These are phyloP conservation scores for Zonitis immaculata DNA, from an alignment of 2,888 invertebrate species.

Conservation along the genomic window DNA sequence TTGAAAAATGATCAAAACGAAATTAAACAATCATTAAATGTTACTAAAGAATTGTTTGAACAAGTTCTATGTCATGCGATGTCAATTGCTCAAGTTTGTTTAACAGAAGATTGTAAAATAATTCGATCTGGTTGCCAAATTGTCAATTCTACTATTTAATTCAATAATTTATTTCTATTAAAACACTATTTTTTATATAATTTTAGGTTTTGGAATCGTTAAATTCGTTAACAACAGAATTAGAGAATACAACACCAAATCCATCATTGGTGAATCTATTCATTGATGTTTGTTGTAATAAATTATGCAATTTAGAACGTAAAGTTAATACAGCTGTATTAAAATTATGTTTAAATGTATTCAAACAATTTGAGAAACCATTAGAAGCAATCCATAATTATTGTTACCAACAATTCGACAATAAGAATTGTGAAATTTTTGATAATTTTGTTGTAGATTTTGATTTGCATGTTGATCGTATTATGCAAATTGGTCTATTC, in stretches of 20 bases:
- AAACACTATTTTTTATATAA: slow-evolving; percentile 5
- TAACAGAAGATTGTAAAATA: slow-evolving; percentile 41
- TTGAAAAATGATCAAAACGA: slow-evolving; percentile 13
- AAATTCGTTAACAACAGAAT: slow-evolving; percentile 49
- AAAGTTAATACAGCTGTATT: slow-evolving; percentile 63
- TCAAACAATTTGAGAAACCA: slow-evolving; percentile 36
- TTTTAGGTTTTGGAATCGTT: slow-evolving; percentile 54
- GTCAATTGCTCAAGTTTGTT: slow-evolving; percentile 44
- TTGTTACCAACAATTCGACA: slow-evolving; percentile 31
- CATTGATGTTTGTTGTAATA: slow-evolving; percentile 57
- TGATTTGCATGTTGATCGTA: slow-evolving; percentile 63
- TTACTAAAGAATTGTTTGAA: slow-evolving; percentile 34
- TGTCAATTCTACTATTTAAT: slow-evolving; percentile 34
- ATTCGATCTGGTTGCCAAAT: slow-evolving; percentile 55
- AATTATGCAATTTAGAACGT: slow-evolving; percentile 60
- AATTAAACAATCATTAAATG: slow-evolving; percentile 17
- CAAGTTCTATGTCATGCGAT: slow-evolving; percentile 45
- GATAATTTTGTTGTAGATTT: slow-evolving; percentile 57
- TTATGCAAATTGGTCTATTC: slow-evolving; percentile 65
- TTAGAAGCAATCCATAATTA: slow-evolving; percentile 35
- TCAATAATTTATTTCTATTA: no score
- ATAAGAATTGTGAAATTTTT: slow-evolving; percentile 49
- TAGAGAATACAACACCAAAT: slow-evolving; percentile 49
- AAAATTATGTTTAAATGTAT: slow-evolving; percentile 53
- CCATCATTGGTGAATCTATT: slow-evolving; percentile 54